A percentile compares a stretch with the other conserved stretches of the same genome.
These are phyloP conservation scores for Halcyon chelicuti DNA, from an alignment of 2,797 vertebrate genomes.

Conservation along the genomic window DNA sequence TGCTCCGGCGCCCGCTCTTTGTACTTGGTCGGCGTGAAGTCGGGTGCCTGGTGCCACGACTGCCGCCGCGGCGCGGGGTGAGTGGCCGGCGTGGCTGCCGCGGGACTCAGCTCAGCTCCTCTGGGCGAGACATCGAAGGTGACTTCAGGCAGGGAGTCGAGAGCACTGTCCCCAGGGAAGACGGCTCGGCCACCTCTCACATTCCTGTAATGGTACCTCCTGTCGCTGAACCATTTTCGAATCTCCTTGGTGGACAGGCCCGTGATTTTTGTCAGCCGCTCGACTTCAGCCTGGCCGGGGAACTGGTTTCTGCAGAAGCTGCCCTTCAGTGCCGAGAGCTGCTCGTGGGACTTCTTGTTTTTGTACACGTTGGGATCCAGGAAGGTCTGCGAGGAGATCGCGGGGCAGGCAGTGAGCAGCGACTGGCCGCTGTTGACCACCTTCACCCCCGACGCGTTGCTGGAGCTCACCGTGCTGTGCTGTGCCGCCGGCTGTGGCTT, in stretches of 20 bases:
- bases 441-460: conserved; percentile 75
- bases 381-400: conserved; percentile 80
- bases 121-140: conserved; percentile 75
- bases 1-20: conserved; percentile 95
- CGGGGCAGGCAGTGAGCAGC: conserved; percentile 80
- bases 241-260: conserved; percentile 93
- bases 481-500: conserved; percentile 84
- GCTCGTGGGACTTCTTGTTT: conserved; percentile 95
- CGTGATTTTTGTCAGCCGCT: conserved; percentile 90
- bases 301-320: conserved; percentile 93
- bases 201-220: conserved; percentile 94
- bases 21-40: conserved; percentile 94
- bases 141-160: conserved; percentile 80
- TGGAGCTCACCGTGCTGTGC: conserved; percentile 83
- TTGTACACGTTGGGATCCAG: conserved; percentile 90
- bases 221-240: conserved; percentile 98
- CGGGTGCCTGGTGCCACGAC: conserved; percentile 88
- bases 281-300: conserved; percentile 93
- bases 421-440: conserved; percentile 77
- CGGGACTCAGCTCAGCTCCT: conserved; percentile 72
- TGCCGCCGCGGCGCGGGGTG: conserved; percentile 84
- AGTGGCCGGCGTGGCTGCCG: neutral
- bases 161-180: conserved; percentile 66
- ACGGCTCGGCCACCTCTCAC: conserved; percentile 66
- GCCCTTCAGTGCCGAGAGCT: conserved; percentile 91